Base-by-base conservation (phyloP, 2,888 invertebrate species). In the Mesorhabditis spiculigera region DNA sequence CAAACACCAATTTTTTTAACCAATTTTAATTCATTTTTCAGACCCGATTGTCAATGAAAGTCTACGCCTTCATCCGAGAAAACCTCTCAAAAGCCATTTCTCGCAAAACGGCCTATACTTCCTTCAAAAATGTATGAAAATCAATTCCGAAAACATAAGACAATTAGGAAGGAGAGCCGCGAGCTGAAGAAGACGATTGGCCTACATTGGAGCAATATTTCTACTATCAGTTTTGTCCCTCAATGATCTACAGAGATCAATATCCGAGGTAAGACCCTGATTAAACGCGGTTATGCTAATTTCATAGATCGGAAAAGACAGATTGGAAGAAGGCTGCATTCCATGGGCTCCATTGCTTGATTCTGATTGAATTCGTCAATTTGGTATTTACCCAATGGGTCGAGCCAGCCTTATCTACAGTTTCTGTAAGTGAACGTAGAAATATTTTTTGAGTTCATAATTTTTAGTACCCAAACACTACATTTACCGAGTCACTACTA, bases 311-410 rank as follows among this genome's bases (percentile, higher is more conserved):
- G 4, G 67, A 69, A 45, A 73, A 67, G 43, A 67, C 76, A 5
- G 67, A 73, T 65, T 70, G 75, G 72, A 70, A 69, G 67, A 65
- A 65, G 3, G 78, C 76, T 5, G 76, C 72, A 28, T 71, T 73
- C 28, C 76, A 84, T 63, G 75, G 78, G 43, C 61, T 76, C n/a
- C 81, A 82, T 45, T 91, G 94, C 0, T 85, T 91, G 0, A 91
- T 91, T n/a, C 90, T 92, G 64, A 90, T 94, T 67, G 91, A 94
- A 82, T 92, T 92, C 86, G 90, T 91, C 74, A 91, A 92, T 85
- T 93, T 93, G 82, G 89, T 94, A 50, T 91, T 92, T 87, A 92
- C 92, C 81, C 89, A 92, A 62, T 92, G 92, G 86, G 90, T 89
- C 73, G 86, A 93, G 66, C 91, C 92, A 0, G 89, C 89, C 70